Evolutionary conservation across 2,888 invertebrate species (phyloP), one percentile per base, ranked within the genome.

Genomic region (Nomada lathburiana): DNA sequence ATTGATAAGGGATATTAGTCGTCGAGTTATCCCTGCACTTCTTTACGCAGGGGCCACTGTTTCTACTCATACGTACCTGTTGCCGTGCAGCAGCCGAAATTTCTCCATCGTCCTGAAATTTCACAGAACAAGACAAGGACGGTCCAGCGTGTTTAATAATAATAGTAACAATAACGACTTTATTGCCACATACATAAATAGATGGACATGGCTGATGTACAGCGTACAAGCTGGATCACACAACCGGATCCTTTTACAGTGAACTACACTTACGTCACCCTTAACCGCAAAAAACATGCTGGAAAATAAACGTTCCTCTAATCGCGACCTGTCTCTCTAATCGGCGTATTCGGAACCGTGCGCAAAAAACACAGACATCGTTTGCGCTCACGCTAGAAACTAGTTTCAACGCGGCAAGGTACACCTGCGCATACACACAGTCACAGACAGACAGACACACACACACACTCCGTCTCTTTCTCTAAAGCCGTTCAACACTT

Each of bases 181-280:
- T 88, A 88, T 88, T 88, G 88, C 88, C 88, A 88, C 88, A 88
- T 88, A 88, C 88, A 88, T 87, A 88, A 88, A 88, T 88, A 88
- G 83, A 86, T 88, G 88, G 88, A 88, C 88, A 88, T 88, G 88
- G 88, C 88, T 88, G 88, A 88, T 88, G 87, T 88, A 88, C 88
- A 88, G 86, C 85, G 88, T 87, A 85, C 88, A 87, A 88, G 85
- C 86, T 87, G 88, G 87, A 88, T 87, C 88, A 80, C 86, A 82
- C 82, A 83, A 83, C 65, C 52, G 71, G 88, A 87, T 88, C 88
- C 85, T 79, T 76, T 86, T 86, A 85, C 85, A 83, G 64, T 83
- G 82, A 76, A 86, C 88, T 88, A 88, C 88, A 76, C 73, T 80
- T 73, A 62, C 77, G 44, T 55, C 79, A 64, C 67, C 68, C 57